These are phyloP conservation scores for Andinoacara biseriatus DNA, from an alignment of 2,113 vertebrate genomes.

Conservation along the genomic window DNA sequence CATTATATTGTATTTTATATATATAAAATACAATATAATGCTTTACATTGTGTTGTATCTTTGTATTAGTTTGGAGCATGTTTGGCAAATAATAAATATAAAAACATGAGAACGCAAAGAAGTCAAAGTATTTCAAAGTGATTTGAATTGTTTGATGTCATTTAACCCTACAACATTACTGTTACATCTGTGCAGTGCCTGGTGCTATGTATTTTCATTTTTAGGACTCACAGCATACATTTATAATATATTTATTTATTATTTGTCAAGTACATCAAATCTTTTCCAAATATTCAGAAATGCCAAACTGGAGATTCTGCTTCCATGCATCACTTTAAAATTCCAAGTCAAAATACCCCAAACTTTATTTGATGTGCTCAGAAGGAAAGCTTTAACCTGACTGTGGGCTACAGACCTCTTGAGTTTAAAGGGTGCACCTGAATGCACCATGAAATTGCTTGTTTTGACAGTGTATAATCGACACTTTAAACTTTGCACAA, in stretches of 20 bases:
- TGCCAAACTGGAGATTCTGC: neutral
- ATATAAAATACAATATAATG: no score
- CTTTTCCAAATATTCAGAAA: neutral
- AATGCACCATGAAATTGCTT: neutral
- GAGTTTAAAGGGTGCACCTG: neutral
- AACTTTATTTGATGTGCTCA: no score
- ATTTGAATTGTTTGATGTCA: neutral
- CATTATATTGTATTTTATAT: no score
- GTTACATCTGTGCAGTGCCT: neutral
- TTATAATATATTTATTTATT: neutral
- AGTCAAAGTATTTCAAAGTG: neutral
- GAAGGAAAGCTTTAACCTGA: neutral
- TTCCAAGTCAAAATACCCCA: neutral
- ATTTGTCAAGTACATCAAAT: neutral
- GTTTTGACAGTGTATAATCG: neutral
- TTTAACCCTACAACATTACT: neutral
- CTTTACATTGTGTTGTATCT: neutral
- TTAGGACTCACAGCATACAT: neutral
- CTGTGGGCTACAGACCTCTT: neutral
- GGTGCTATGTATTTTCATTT: neutral
- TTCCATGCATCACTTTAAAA: neutral
- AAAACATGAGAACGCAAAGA: neutral
- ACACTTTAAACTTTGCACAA: neutral
- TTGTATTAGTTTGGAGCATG: neutral
- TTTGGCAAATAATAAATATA: accelerated